Base-by-base conservation (phyloP, 1,140 invertebrate genomes). In the Drosophila mojavensis region DNA sequence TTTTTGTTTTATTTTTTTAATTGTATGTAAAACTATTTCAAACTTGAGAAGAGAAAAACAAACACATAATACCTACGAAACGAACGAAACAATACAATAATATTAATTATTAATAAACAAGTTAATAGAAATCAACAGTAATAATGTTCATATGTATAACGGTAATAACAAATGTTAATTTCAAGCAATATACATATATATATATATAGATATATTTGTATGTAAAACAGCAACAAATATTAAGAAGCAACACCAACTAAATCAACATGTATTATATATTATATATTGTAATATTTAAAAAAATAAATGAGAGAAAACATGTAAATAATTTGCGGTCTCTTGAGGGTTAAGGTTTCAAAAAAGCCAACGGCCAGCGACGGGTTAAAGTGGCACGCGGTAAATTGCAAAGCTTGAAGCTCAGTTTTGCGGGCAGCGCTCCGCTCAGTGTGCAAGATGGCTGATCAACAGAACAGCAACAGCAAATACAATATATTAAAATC, bases 231-330 rank as follows among this genome's bases (percentile, higher is more conserved):
- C 10, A 39, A 39, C 55, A 67, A 47, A 45, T 5, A 24, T 24
- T 24, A 24, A 24, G 2, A 59, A 28, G 15, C 13, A 81, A 85
- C 63, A 81, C 66, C 78, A 85, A 81, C 63, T 78, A 80, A 78
- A 78, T 80, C 63, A 79, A 81, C 63, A 85, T 85, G 82, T 85
- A 86, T 85, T 85, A 85, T 85, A 85, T 75, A 85, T 75, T 75
- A 68, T 85, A 75, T 84, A 61, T 48, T 74, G 30, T 68, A 68
- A 61, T 73, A 68, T 60, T 77, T 47, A 61, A 48, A 61, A 48
- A 61, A 67, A 77, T 73, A 73, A 68, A 67, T n/a, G 0, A 24
- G 20, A 24, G 3, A 53, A 67, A 58, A 43, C 30, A 26, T 33
- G 20, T 58, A 41, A 56, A 50, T 51, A 53, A 6, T 4, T 1